Conservation (phyloP, 2,888 invertebrate genomes). For the Stenoptilia bipunctidactyla region DNA sequence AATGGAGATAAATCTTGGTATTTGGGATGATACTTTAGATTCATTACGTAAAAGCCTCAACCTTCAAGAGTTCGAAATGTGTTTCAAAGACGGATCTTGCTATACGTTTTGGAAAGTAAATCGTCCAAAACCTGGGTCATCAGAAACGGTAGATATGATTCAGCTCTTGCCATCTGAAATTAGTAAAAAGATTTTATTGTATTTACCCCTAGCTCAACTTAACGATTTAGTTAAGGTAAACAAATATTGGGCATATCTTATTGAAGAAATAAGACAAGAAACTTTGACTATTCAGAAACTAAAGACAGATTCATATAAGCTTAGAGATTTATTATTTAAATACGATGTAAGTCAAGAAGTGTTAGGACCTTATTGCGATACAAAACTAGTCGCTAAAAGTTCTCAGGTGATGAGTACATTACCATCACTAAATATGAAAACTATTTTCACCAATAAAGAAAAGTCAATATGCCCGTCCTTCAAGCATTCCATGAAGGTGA, state of each 20-base stretch:
- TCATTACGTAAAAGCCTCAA: constrained; percentile 38
- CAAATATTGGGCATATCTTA: neutral
- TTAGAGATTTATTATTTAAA: neutral
- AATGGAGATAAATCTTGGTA: constrained; percentile 15
- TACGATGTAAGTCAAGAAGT: too few species aligned
- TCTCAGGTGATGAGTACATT: too few species aligned
- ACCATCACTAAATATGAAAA: too few species aligned
- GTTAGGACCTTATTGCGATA: too few species aligned
- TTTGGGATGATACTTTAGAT: constrained; percentile 42
- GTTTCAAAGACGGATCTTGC: constrained; percentile 37
- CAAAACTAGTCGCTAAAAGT: too few species aligned
- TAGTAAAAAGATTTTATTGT: neutral
- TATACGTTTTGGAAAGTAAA: constrained; percentile 51
- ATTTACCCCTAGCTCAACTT: neutral
- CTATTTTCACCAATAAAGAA: too few species aligned
- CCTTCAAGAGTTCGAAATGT: constrained; percentile 46
- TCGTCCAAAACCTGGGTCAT: constrained; percentile 38
- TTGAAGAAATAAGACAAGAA: neutral
- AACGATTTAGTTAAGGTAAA: neutral
- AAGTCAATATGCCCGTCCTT: too few species aligned
- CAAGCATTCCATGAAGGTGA: too few species aligned
- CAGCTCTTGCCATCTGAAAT: constrained; percentile 4
- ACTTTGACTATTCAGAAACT: neutral
- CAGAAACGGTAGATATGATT: constrained; percentile 52
- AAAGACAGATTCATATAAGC: neutral